These are phyloP conservation scores for Bombyx huttoni DNA, from an alignment of 2,888 invertebrate genomes.

Conservation along the genomic window DNA sequence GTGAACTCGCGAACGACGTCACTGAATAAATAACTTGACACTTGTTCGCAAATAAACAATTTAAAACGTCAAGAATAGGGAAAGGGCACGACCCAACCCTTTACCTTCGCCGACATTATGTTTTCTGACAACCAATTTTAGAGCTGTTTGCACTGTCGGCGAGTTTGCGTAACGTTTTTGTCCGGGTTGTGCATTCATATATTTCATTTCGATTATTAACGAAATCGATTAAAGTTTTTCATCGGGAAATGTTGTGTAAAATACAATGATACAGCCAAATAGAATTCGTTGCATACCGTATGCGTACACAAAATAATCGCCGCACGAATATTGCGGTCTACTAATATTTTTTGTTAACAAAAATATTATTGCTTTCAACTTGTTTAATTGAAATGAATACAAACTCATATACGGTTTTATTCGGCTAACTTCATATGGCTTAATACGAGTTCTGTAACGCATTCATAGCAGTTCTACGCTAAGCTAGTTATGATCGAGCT, in stretches of 20 bases:
- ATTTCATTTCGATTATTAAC: not conserved
- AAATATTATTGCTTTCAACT: not conserved
- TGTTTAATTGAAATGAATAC: not conserved
- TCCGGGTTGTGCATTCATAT: not conserved
- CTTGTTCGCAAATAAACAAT: slow-evolving; percentile 70
- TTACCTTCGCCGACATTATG: slow-evolving; percentile 53
- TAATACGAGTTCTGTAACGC: not conserved
- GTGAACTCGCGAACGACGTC: slow-evolving; percentile 18
- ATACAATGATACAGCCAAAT: too few species aligned
- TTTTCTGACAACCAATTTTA: slow-evolving; percentile 63
- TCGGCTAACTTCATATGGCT: not conserved
- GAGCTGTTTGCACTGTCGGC: slow-evolving; percentile 36
- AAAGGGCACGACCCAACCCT: slow-evolving; percentile 59
- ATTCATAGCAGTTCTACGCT: slow-evolving; percentile 13
- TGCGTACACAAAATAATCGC: too few species aligned
- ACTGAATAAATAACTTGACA: slow-evolving; percentile 67
- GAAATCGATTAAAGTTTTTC: not conserved
- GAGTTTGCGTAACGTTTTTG: slow-evolving; percentile 17
- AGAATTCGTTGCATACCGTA: too few species aligned
- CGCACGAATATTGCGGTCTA: too few species aligned
- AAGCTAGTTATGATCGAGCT: slow-evolving; percentile 56
- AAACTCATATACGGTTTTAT: not conserved
- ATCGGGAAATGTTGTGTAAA: too few species aligned
- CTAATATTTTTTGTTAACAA: not conserved
- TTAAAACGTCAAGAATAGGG: slow-evolving; percentile 69